Evolutionary conservation across 1,140 invertebrate species (phyloP), one percentile per base, ranked within the genome.

Genomic region (Hyles vespertilio): DNA sequence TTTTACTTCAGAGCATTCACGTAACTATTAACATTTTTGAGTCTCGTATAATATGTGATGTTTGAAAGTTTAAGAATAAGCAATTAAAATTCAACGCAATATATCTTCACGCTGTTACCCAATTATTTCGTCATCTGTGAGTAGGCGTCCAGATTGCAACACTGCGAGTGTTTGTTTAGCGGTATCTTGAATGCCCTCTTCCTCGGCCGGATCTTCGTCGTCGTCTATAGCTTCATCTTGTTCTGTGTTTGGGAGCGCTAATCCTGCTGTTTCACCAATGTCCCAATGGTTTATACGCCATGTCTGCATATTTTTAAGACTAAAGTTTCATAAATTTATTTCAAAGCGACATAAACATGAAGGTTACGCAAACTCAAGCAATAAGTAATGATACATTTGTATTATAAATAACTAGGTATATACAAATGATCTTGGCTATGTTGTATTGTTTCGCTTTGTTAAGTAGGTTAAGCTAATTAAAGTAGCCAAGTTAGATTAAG

Each of bases 251-350:
- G 64, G 51, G n/a, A 63, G 34, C 3, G 54, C 62, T 7, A 84
- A 51, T 3, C 67, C 74, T 32, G 73, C 65, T 0, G 55, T 73
- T 53, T 87, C 84, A 40, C 81, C 82, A 5, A 58, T 58, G 8
- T 85, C 77, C 81, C 81, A 83, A 40, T 87, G 80, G 7, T 62
- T 51, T n/a, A 84, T 57, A 9, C 84, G 78, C 74, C 77, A 79
- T 2, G 66, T 59, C 84, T 87, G 43, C 12, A 32, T 51, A 40
- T 54, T 57, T 22, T 40, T 5, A 22, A 22, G 22, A 22, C 22
- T 22, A 22, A 22, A 22, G 1, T 22, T 22, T 22, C 22, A 22
- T 22, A 22, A 22, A 22, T 22, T 22, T 2, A 22, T 22, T 22
- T 22, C 22, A 22, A 22, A 22, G 22, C 22, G 22, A 22, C 22